Base-by-base conservation (phyloP, 2,888 invertebrate species). In the Andrena chrysosceles region DNA sequence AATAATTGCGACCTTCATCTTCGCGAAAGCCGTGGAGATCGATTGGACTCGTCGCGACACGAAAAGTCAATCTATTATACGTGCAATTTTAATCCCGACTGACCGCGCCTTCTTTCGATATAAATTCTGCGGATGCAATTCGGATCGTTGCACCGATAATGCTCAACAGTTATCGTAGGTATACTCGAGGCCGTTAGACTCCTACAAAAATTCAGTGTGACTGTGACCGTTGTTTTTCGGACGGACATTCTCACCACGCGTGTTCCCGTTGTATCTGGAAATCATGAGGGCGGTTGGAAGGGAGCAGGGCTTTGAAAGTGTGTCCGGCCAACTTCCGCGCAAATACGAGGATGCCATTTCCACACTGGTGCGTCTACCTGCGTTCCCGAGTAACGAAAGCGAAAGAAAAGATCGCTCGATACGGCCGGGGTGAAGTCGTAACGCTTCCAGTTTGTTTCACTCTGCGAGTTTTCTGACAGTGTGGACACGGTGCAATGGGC, bases 321-420 rank as follows among this genome's bases (percentile, higher is more conserved):
- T 20, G 68, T 20, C 73, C 79, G 31, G 20, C 10, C 54, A 72
- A 80, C 72, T 84, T 84, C 69, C 84, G 80, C 52, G 80, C 70
- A 84, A 84, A 84, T 67, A 84, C 60, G 48, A 59, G 72, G 31
- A 84, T 84, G 76, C 71, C 66, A 56, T 85, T 85, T 85, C 84
- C 79, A 79, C 63, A 68, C 66, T 62, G 64, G 33, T 66, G 66
- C 72, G 56, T 52, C 75, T 81, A 85, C 81, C 85, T 81, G 85
- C 75, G 59, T 78, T 78, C 71, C 68, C 71, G 68, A 33, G 66
- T 23, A 70, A 70, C 63, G 75, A 72, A 74, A 78, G 63, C 69
- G 70, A 77, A 72, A 64, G 81, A 75, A 69, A 73, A 84, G 81
- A 85, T 85, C 72, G 49, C 52, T 64, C 31, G 85, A 85, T 85